A percentile compares a stretch with the other conserved stretches of the same genome.
Evolutionary conservation across 1,140 invertebrate genomes (phyloP).

Genomic region (Mesaphorura yosii): DNA sequence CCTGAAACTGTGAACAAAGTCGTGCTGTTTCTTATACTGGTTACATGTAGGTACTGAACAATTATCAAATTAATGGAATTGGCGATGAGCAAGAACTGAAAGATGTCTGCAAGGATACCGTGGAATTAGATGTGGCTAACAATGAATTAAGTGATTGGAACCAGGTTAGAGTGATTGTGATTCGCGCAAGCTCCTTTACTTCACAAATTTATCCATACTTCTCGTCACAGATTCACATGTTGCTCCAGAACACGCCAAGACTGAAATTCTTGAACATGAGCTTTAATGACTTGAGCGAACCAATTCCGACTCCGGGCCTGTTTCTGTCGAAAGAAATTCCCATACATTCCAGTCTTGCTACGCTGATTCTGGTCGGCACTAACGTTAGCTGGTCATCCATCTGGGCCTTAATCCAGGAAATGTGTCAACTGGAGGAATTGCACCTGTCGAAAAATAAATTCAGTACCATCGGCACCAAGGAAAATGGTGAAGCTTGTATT

Average conservation of each 20-base stretch:
- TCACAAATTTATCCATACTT: not conserved
- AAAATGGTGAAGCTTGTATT: slow-evolving; percentile 21
- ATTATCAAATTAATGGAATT: slow-evolving; percentile 70
- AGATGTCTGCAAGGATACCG: slow-evolving; percentile 62
- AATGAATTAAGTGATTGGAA: slow-evolving; percentile 74
- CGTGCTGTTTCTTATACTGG: not conserved
- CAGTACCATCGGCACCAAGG: slow-evolving; percentile 49
- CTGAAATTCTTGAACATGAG: slow-evolving; percentile 82
- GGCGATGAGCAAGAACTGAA: slow-evolving; percentile 58
- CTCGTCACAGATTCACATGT: slow-evolving; percentile 61
- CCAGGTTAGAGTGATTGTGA: slow-evolving; percentile 48
- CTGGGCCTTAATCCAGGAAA: slow-evolving; percentile 55
- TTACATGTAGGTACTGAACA: slow-evolving; percentile 52
- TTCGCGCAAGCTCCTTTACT: not conserved
- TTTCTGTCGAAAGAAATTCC: slow-evolving; percentile 26
- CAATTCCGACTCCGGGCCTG: slow-evolving; percentile 24
- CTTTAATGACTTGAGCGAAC: slow-evolving; percentile 63
- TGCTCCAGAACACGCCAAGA: slow-evolving; percentile 69
- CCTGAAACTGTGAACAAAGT: not conserved
- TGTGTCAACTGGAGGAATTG: slow-evolving; percentile 70
- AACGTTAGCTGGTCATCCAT: slow-evolving; percentile 70
- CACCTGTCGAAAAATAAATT: slow-evolving; percentile 82
- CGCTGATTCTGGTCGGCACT: slow-evolving; percentile 74
- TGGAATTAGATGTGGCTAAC: slow-evolving; percentile 77
- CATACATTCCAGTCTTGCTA: slow-evolving; percentile 51